Evolutionary conservation across 2,888 invertebrate genomes (phyloP).

Genomic region (Catotricha subobsoleta): DNA sequence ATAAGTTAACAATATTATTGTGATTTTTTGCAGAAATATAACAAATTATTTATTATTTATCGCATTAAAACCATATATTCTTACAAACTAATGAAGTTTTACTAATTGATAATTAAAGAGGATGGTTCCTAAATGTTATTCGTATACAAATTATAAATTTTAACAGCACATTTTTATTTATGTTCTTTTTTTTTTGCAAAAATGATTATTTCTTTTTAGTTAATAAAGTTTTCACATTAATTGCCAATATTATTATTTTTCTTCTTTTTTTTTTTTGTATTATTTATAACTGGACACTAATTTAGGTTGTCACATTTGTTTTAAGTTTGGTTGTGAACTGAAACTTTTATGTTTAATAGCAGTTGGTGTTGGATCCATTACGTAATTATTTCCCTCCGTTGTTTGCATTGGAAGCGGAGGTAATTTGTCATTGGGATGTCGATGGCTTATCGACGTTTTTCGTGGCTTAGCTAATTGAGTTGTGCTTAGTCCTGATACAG

Average conservation of each 20-base stretch:
- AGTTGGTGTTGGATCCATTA: conserved; percentile 29
- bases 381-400: conserved; percentile 53
- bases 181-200: neutral
- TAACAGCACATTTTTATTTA: too few relatives aligned
- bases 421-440: conserved; percentile 62
- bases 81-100: too few relatives aligned
- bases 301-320: neutral
- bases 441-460: conserved; percentile 39
- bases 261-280: too few relatives aligned
- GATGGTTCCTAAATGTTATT: too few relatives aligned
- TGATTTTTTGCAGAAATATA: too few relatives aligned
- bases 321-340: conserved; percentile 18
- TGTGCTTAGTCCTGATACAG: conserved; percentile 44
- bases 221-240: neutral
- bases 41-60: too few relatives aligned
- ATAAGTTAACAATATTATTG: too few relatives aligned
- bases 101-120: too few relatives aligned
- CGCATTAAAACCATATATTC: too few relatives aligned
- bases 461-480: conserved; percentile 39
- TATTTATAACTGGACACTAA: too few relatives aligned
- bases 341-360: conserved; percentile 25
- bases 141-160: too few relatives aligned
- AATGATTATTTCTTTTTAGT: neutral
- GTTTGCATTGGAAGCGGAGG: conserved; percentile 43
- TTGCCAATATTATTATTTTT: neutral